Evolutionary conservation across 37 sponge, comb jelly and placozoan species (phyloP), one percentile per base, ranked within the genome.

Genomic region (Beroe ovata): DNA sequence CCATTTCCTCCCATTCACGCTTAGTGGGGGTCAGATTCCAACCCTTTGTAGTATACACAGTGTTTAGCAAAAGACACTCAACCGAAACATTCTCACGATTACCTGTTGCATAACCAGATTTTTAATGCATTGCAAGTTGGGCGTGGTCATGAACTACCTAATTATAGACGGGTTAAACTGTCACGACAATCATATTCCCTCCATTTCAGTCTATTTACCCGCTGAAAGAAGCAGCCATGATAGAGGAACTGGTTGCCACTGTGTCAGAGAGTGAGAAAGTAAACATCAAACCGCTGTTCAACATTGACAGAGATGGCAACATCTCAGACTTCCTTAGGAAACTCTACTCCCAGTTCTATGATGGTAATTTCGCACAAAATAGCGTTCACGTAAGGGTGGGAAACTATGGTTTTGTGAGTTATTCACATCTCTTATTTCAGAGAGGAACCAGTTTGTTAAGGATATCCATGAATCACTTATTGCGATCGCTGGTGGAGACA

Each of bases 341-440:
- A 8, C 71, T 69, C 71, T 69, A 69, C 71, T 36, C 36, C 36
- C 71, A 69, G 32, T 69, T 69, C 25, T 69, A 69, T 38, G 38
- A 69, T 1, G 71, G 36, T 29, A 69, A 28, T n/a, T n/a, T n/a
- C n/a, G n/a, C n/a, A n/a, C n/a, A n/a, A n/a, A n/a, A n/a, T n/a
- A n/a, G n/a, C n/a, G n/a, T n/a, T n/a, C n/a, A n/a, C n/a, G n/a
- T n/a, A n/a, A n/a, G n/a, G n/a, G n/a, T n/a, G n/a, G n/a, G n/a
- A n/a, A n/a, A n/a, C n/a, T n/a, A n/a, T n/a, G n/a, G n/a, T n/a
- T n/a, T n/a, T n/a, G n/a, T n/a, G n/a, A n/a, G n/a, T n/a, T n/a
- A n/a, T n/a, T n/a, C n/a, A n/a, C n/a, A n/a, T n/a, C n/a, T n/a
- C n/a, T n/a, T n/a, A 47, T 16, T 16, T 62, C 63, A 69, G 71